Evolutionary conservation across 2,797 vertebrate genomes (phyloP), one percentile per base, ranked within the genome.

Genomic region (Phrynocephalus guinanensis): DNA sequence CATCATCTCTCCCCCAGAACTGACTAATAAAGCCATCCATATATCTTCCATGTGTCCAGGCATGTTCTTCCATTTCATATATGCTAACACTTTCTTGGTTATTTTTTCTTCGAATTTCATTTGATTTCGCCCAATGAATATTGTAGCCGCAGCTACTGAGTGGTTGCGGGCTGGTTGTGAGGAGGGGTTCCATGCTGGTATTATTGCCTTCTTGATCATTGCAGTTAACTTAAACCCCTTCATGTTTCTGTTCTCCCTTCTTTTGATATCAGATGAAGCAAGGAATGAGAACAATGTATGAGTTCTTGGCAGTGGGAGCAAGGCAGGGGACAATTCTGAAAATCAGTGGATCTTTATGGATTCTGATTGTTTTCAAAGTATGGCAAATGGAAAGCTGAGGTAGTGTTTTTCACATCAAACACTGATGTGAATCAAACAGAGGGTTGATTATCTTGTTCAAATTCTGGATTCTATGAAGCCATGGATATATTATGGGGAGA

Each of bases 121-220:
- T 91, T 52, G 2, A 60, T 77, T 93, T 76, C n/a, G 52, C n/a
- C 38, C 84, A 90, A 91, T 94, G 20, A 93, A 93, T 92, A 91
- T 92, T 96, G 95, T 83, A 94, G 81, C 24, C 84, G 79, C 30
- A 84, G 7, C 1, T 52, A 52, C 82, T 85, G 30, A 79, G 56
- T 90, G 84, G 83, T 87, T 75, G 20, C 71, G 79, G 60, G 63
- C 87, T 83, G 70, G 67, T 90, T 68, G 79, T 75, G 63, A 85
- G 60, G 22, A 83, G 83, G 73, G 93, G 13, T 86, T 91, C 79
- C 63, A 72, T 91, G 71, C 85, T 90, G 66, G 81, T 1, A 2
- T 60, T 84, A 63, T 0, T n/a, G 87, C 72, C 8, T 81, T 92
- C 76, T 70, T 75, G 10, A 20, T 79, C 70, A 90, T 88, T 93